Evolutionary conservation across 2,797 vertebrate genomes (phyloP), one percentile per base, ranked within the genome.

Genomic region (Meda fulgida): DNA sequence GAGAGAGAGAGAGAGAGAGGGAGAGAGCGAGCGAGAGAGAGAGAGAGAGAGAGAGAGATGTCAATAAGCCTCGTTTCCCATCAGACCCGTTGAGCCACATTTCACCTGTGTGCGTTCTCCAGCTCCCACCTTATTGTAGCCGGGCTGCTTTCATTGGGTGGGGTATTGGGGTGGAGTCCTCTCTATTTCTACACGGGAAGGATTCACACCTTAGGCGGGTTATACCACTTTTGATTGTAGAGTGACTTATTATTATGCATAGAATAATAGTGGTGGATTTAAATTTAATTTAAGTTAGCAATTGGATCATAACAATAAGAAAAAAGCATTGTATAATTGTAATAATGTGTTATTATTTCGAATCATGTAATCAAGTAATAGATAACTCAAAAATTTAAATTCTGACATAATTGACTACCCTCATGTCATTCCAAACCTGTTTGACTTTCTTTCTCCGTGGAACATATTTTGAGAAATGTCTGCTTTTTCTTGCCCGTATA

Each of bases 91-190:
- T 69, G 6, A 34, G 77, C 85, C 73, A 79, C 83, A 63, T 83
- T 89, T 88, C 70, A 87, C 70, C 11, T 46, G 63, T 87, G 84
- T 87, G 19, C n/a, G n/a, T 89, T 92, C 91, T 92, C 93, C 92
- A 88, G 93, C 83, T 78, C 87, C 91, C 92, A 92, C 92, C 90
- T 94, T 93, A 92, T 92, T 93, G 92, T 92, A 90, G 89, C 90
- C 85, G 85, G 86, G 90, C 90, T 92, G 88, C 86, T 92, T 92
- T 92, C 88, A 86, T 86, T 36, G 55, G 78, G 66, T 84, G 75
- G 29, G 83, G 51, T 13, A 72, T 10, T 84, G 65, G 67, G 76
- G 83, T 79, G 83, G 83, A 84, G 66, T 5, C 43, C 71, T 78
- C 23, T 66, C 14, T 16, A 53, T 83, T 60, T 76, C 23, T 51